A percentile compares a stretch with the other conserved stretches of the same genome.
phyloP scores from a whole-genome alignment of 2,797 vertebrate species.

The Columba guinea region DNA sequence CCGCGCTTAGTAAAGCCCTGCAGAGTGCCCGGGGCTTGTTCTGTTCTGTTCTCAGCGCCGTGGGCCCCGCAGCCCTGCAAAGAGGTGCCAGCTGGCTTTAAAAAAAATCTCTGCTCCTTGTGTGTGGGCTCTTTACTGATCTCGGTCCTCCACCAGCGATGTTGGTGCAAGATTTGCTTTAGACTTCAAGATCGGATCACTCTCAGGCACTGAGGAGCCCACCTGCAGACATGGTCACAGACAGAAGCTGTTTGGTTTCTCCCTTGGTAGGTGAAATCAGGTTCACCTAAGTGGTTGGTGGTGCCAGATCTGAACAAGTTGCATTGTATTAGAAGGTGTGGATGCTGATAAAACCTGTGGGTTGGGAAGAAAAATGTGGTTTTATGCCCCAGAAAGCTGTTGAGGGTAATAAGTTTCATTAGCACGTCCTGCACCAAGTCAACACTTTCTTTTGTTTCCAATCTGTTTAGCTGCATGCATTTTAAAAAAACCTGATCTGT shows the following conservation, averaged over 20 bases:
- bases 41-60: background rate
- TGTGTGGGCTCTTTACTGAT: background rate
- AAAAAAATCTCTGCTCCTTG: background rate
- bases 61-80: background rate
- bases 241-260: background rate
- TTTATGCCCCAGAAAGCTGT: background rate
- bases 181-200: background rate
- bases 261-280: background rate
- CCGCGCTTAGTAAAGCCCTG: no score
- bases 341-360: background rate
- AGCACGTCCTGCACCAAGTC: background rate
- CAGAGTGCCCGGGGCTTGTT: background rate
- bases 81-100: constrained; percentile 10
- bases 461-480: background rate
- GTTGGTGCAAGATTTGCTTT: background rate
- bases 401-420: background rate
- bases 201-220: background rate
- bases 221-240: background rate
- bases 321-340: background rate
- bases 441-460: background rate
- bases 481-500: background rate
- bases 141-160: accelerated
- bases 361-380: background rate
- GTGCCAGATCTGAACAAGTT: background rate
- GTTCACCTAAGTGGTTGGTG: background rate